A percentile compares a stretch with the other conserved stretches of the same genome.
phyloP scores from a whole-genome alignment of 2,888 invertebrate genomes.

The Crioceris asparagi region DNA sequence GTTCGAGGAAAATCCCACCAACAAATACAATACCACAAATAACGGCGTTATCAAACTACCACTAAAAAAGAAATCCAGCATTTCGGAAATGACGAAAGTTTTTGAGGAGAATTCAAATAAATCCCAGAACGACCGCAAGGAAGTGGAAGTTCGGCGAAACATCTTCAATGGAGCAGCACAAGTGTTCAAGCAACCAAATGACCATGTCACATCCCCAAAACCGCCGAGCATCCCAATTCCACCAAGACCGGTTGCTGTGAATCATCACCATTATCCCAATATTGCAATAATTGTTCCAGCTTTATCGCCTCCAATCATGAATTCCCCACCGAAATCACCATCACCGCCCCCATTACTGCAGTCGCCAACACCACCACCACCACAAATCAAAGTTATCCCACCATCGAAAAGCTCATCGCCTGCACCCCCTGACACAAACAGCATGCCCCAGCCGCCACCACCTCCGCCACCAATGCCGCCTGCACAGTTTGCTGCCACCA shows the following conservation, averaged over 20 bases:
- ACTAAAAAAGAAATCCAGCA: constrained; percentile 17
- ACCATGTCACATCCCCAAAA: not conserved
- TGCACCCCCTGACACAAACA: not conserved
- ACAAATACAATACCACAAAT: constrained; percentile 3
- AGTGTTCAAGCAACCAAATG: constrained; percentile 8
- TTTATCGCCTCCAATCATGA: too few species aligned
- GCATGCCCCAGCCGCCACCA: constrained; percentile 14
- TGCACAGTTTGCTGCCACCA: too few species aligned
- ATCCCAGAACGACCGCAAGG: not conserved
- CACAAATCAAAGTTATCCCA: constrained; percentile 1
- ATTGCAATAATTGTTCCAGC: too few species aligned
- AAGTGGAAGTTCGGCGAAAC: constrained; percentile 5
- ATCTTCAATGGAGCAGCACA: constrained; percentile 16
- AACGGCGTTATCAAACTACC: constrained; percentile 1
- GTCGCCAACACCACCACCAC: not conserved
- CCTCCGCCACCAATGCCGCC: constrained; percentile 19
- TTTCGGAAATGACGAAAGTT: constrained; percentile 20
- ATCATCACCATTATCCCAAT: too few species aligned
- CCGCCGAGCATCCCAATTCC: too few species aligned
- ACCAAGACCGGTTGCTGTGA: too few species aligned
- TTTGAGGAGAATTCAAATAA: constrained; percentile 16
- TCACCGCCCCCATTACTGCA: not conserved
- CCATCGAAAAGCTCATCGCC: not conserved
- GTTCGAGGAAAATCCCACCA: constrained; percentile 12
- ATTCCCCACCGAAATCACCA: not conserved